Conservation (phyloP, 2,113 vertebrate genomes). For the Hyaena hyaena region DNA sequence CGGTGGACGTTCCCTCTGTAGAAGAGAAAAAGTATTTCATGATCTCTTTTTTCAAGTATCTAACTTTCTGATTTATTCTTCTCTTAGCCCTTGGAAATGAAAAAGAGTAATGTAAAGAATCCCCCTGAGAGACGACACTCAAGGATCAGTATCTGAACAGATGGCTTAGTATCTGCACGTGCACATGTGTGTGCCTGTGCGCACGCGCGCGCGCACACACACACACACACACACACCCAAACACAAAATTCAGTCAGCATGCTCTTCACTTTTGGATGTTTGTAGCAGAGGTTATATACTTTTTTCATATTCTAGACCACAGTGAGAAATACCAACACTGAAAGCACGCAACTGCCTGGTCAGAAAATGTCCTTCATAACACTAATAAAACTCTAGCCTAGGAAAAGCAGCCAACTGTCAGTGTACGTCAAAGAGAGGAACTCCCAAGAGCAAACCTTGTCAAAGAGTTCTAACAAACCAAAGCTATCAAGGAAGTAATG, state of each 20-base stretch:
- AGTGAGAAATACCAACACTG: neutral
- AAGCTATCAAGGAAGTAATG: neutral
- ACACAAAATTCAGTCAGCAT: neutral
- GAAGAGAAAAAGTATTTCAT: slow-evolving; percentile 46
- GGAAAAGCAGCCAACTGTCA: neutral
- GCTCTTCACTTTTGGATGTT: neutral
- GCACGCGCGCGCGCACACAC: too few species aligned
- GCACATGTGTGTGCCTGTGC: too few species aligned
- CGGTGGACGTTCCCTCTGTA: slow-evolving; percentile 91
- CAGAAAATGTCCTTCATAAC: neutral
- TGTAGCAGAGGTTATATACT: neutral
- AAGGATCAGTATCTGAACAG: neutral
- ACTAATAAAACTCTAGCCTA: neutral
- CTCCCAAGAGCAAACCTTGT: too few species aligned
- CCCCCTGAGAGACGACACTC: neutral
- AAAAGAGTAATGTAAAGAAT: neutral
- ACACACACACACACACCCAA: neutral
- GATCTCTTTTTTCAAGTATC: neutral
- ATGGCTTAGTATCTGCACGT: neutral
- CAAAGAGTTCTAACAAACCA: neutral
- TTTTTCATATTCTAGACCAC: neutral
- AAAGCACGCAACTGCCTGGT: neutral
- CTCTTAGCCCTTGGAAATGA: neutral
- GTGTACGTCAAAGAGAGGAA: neutral
- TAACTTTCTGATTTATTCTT: neutral